A percentile compares a stretch with the other conserved stretches of the same genome.
Conservation (phyloP, 2,888 invertebrate genomes). For the Iselma pallidipennis region DNA sequence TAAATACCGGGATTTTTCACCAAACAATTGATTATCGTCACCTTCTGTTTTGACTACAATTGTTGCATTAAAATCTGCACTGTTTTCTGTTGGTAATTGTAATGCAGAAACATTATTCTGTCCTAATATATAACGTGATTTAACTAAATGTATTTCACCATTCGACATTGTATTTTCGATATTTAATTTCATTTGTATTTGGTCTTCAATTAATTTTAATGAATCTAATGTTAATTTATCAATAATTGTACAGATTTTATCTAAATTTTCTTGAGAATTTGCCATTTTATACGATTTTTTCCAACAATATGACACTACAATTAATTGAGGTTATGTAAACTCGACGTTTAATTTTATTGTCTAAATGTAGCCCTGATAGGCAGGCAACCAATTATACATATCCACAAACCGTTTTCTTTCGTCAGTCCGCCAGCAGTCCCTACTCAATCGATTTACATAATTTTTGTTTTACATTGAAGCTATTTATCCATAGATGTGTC, state of each 20-base stretch:
- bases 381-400: no score
- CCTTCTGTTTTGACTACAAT: slow-evolving; percentile 50
- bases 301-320: background rate
- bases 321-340: background rate
- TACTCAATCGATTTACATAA: no score
- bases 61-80: slow-evolving; percentile 57
- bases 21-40: slow-evolving; percentile 38
- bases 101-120: slow-evolving; percentile 71
- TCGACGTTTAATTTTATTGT: background rate
- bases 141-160: slow-evolving; percentile 76
- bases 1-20: slow-evolving; percentile 45
- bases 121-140: slow-evolving; percentile 79
- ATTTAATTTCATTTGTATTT: slow-evolving; percentile 68
- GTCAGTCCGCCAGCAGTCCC: no score
- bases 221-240: slow-evolving; percentile 72
- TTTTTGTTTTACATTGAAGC: no score
- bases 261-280: slow-evolving; percentile 40
- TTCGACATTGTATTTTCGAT: slow-evolving; percentile 71
- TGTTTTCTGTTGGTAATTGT: slow-evolving; percentile 71
- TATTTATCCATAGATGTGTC: no score
- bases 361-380: no score
- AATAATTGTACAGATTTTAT: slow-evolving; percentile 62
- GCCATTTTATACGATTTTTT: slow-evolving; percentile 25
- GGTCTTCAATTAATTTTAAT: slow-evolving; percentile 74
- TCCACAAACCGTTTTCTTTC: no score